These are phyloP conservation scores for Anableps anableps DNA, from an alignment of 2,797 vertebrate species.

Conservation along the genomic window DNA sequence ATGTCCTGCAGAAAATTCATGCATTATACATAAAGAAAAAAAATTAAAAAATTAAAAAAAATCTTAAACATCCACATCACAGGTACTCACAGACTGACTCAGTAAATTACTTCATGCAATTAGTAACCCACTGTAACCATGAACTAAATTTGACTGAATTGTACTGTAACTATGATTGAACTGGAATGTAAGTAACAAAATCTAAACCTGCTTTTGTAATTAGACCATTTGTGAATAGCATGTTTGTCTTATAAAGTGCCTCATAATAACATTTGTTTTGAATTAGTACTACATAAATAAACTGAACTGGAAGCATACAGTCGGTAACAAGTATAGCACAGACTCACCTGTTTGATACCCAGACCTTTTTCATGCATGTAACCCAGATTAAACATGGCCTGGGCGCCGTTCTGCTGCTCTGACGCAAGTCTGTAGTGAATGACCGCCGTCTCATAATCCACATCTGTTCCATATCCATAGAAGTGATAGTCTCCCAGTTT, in stretches of 20 bases:
- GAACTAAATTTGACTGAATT: neutral
- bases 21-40: neutral
- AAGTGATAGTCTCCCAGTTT: conserved; percentile 99
- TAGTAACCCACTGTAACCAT: neutral
- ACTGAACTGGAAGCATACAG: too few relatives aligned
- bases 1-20: conserved; percentile 85
- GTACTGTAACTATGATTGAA: neutral
- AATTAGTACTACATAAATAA: too few relatives aligned
- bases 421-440: conserved; percentile 97
- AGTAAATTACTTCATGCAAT: neutral
- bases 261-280: too few relatives aligned
- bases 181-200: too few relatives aligned
- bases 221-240: too few relatives aligned
- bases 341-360: conserved; percentile 94
- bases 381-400: conserved; percentile 98
- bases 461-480: conserved; percentile 96
- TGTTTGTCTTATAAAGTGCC: too few relatives aligned
- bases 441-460: conserved; percentile 96
- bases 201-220: too few relatives aligned
- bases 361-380: conserved; percentile 99
- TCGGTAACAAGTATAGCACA: neutral
- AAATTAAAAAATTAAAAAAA: neutral
- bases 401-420: conserved; percentile 97
- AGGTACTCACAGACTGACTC: neutral
- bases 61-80: neutral